Percentiles rank a stretch among this genome's conserved stretches.
Evolutionary conservation across 2,797 vertebrate genomes (phyloP).

Genomic region (Nasua narica): DNA sequence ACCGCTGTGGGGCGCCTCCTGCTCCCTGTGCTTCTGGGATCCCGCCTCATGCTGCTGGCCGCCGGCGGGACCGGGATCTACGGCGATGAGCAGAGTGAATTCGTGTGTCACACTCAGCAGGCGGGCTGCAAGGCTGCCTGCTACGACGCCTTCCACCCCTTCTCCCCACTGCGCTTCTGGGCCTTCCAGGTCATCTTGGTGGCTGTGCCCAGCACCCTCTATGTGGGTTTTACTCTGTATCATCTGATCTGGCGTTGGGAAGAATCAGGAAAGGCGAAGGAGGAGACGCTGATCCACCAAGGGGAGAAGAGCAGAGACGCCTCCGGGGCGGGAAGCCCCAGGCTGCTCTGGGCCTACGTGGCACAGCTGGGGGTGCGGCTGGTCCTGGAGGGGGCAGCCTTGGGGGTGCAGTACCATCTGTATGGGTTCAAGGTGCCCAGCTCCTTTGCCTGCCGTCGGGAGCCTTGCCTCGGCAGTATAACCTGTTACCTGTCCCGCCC

Average conservation of each 20-base stretch:
- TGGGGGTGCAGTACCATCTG: slow-evolving; percentile 58
- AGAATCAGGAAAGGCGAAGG: neutral
- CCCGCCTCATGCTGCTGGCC: slow-evolving; percentile 57
- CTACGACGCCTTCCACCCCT: slow-evolving; percentile 37
- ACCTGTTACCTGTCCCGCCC: slow-evolving; percentile 58
- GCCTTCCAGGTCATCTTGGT: slow-evolving; percentile 61
- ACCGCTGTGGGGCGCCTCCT: slow-evolving; percentile 55
- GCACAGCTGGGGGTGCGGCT: slow-evolving; percentile 54
- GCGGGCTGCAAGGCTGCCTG: slow-evolving; percentile 57
- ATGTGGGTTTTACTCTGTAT: slow-evolving; percentile 39
- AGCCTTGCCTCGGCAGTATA: slow-evolving; percentile 63
- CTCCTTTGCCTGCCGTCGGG: slow-evolving; percentile 55
- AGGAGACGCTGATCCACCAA: neutral
- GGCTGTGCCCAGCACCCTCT: slow-evolving; percentile 53
- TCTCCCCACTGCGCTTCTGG: slow-evolving; percentile 70
- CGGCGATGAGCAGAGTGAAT: slow-evolving; percentile 37
- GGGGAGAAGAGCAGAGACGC: neutral
- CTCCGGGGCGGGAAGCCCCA: neutral
- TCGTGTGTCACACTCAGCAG: slow-evolving; percentile 59
- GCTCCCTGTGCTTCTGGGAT: slow-evolving; percentile 46
- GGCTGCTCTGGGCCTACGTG: slow-evolving; percentile 67
- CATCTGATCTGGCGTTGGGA: slow-evolving; percentile 52
- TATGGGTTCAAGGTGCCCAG: slow-evolving; percentile 58
- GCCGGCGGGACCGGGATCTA: slow-evolving; percentile 47
- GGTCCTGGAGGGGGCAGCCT: slow-evolving; percentile 54